These are phyloP conservation scores for Zeus faber DNA, from an alignment of 2,113 vertebrate species.

Conservation along the genomic window DNA sequence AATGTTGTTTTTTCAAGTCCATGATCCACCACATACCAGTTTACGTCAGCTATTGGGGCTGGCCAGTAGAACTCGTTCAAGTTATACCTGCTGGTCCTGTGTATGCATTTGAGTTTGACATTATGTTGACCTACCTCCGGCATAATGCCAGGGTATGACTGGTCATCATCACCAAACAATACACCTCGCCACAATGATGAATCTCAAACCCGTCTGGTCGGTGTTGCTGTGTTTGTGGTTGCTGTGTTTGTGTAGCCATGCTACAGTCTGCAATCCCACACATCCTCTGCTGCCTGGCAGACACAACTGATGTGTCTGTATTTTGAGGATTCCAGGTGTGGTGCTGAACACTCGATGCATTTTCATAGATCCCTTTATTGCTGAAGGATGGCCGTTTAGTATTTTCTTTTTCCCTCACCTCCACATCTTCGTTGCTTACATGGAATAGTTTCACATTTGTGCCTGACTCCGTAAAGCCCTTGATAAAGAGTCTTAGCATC, in stretches of 20 bases:
- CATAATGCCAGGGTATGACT: not conserved
- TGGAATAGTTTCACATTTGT: constrained; percentile 8
- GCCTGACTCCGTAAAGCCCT: constrained; percentile 7
- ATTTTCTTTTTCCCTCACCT: constrained; percentile 7
- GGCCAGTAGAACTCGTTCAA: too few relatives aligned
- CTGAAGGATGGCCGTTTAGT: not conserved
- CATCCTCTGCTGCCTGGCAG: constrained; percentile 8
- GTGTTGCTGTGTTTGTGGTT: not conserved
- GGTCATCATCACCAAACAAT: not conserved
- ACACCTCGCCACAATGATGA: constrained; percentile 4
- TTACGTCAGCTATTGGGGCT: too few relatives aligned
- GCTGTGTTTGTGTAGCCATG: not conserved
- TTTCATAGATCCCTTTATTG: constrained; percentile 12
- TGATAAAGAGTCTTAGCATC: constrained; percentile 13
- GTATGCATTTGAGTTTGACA: not conserved
- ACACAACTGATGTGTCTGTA: constrained; percentile 14
- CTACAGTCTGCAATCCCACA: constrained; percentile 17
- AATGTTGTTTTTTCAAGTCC: too few relatives aligned
- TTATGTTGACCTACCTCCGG: too few relatives aligned
- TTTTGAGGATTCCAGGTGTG: constrained; percentile 2
- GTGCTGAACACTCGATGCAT: constrained; percentile 9
- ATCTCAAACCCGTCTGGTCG: constrained; percentile 8
- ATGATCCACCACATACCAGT: too few relatives aligned
- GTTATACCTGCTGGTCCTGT: not conserved
- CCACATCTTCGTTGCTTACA: constrained; percentile 17